These are phyloP conservation scores for Corythaixoides concolor DNA, from an alignment of 2,113 vertebrate species.

Conservation along the genomic window DNA sequence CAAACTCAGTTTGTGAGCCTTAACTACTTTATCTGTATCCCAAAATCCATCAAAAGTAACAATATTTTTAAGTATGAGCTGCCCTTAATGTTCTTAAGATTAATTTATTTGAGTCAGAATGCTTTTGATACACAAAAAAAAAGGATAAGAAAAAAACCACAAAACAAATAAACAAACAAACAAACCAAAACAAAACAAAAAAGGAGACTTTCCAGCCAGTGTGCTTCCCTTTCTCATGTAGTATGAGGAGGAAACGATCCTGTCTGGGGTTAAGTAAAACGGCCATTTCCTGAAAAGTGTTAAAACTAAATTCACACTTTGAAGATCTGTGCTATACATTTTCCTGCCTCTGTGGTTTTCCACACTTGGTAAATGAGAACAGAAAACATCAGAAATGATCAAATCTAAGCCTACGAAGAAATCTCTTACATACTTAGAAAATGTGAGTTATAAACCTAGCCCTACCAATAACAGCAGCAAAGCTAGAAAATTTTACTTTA, in stretches of 20 bases:
- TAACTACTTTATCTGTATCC: not conserved
- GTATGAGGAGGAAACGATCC: not conserved
- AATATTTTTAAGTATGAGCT: not conserved
- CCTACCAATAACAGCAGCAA: not conserved
- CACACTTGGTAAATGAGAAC: not conserved
- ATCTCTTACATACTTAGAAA: not conserved
- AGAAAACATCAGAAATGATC: not conserved
- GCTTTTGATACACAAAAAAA: not conserved
- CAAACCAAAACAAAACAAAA: fast-evolving
- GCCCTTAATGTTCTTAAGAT: not conserved
- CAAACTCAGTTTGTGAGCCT: not conserved
- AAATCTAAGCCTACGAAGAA: not conserved
- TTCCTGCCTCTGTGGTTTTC: not conserved
- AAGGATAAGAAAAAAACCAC: too few species aligned
- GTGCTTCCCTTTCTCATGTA: not conserved
- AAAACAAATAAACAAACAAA: not conserved
- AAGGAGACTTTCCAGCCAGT: not conserved
- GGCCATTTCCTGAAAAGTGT: not conserved
- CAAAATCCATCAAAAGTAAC: not conserved
- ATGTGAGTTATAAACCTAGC: not conserved
- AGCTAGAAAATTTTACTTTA: not conserved
- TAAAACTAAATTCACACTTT: not conserved
- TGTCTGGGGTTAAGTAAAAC: not conserved
- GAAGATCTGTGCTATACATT: not conserved
- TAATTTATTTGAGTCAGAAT: not conserved